Evolutionary conservation across 2,113 vertebrate genomes (phyloP).

Genomic region (Takifugu bimaculatus): DNA sequence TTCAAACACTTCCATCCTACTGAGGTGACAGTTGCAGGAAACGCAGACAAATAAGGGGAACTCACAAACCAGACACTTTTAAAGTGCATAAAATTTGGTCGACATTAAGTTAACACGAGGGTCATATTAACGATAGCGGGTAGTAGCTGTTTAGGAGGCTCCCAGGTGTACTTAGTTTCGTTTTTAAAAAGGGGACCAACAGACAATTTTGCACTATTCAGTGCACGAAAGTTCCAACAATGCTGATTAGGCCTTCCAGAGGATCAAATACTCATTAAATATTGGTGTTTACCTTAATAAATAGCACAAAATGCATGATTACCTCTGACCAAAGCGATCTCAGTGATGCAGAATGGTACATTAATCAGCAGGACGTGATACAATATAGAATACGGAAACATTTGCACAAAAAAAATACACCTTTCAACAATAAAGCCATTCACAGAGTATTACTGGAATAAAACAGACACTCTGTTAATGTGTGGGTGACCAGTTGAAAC

Average conservation of each 20-base stretch:
- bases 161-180: background rate
- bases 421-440: constrained; percentile 46
- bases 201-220: no score
- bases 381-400: constrained; percentile 25
- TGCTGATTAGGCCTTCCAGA: background rate
- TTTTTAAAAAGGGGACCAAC: no score
- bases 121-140: background rate
- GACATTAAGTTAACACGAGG: constrained; percentile 19
- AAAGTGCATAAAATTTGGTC: constrained; percentile 66
- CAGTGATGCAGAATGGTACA: constrained; percentile 42
- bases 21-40: background rate
- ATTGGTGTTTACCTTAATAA: constrained; percentile 10
- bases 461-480: constrained; percentile 27
- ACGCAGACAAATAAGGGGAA: constrained; percentile 3
- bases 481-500: constrained; percentile 49
- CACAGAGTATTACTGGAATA: constrained; percentile 40
- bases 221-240: background rate
- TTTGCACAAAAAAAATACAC: constrained; percentile 44
- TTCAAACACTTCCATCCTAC: constrained; percentile 14
- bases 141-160: background rate
- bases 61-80: constrained; percentile 44
- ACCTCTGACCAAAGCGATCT: constrained; percentile 42
- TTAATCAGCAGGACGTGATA: constrained; percentile 59
- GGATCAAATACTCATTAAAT: constrained; percentile 26
- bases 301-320: constrained; percentile 8